Evolutionary conservation across 2,888 invertebrate species (phyloP), one percentile per base, ranked within the genome.

Genomic region (Perdita meconis): DNA sequence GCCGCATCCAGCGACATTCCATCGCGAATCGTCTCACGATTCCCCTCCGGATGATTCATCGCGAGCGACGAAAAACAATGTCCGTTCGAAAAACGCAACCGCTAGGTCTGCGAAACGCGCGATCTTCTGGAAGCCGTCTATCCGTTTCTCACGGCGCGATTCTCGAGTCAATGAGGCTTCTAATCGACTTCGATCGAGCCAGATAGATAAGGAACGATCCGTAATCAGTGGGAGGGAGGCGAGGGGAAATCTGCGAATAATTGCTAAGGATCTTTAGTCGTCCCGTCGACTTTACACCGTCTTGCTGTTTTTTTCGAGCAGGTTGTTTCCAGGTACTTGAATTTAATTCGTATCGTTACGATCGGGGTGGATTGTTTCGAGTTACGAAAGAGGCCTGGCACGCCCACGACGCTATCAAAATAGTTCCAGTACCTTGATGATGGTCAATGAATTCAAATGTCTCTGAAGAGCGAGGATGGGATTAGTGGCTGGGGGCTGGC

Each of bases 391-490:
- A 55, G n/a, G 30, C 34, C 34, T 24, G 0, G 34, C 30, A 24
- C 64, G 40, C 75, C 60, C 38, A 65, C 75, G 64, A 36, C 30
- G 40, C 42, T 19, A 44, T 61, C 69, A 26, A 56, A 69, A 72
- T 72, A 72, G 47, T 60, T 75, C 34, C 55, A 75, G 72, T 75
- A 72, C 72, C 53, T 55, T 56, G 55, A 72, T 60, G 65, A 60
- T 60, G 64, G 47, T 72, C 72, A 71, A 59, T 64, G 64, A 59
- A 75, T 75, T 64, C 59, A 75, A 75, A 53, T 59, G 59, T 22
- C 24, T 55, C 22, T 34, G n/a, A n/a, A n/a, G n/a, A n/a, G 34
- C n/a, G 34, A 8, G 19, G 44, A 12, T 19, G 36, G 36, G 47
- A 10, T n/a, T 22, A 34, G 13, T 44, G 47, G 36, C 36, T 47